These are phyloP conservation scores for Sarcophaga subvicina DNA, from an alignment of 2,888 invertebrate species.

Conservation along the genomic window DNA sequence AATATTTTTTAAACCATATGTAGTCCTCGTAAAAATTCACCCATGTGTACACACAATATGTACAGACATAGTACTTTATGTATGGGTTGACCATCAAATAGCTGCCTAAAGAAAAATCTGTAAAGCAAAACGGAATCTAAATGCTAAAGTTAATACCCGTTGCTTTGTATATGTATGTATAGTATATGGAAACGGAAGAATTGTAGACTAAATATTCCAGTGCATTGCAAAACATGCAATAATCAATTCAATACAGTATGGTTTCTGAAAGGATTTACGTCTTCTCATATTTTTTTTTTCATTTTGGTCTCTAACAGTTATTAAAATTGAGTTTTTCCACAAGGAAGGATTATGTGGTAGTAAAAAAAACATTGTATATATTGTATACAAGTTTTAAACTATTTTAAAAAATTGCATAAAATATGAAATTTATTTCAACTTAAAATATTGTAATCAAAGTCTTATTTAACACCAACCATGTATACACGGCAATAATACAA, in stretches of 20 bases:
- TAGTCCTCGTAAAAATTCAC: slow-evolving; percentile 9
- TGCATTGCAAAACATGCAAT: not conserved
- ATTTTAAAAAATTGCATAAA: too few relatives aligned
- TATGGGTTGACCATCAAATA: slow-evolving; percentile 37
- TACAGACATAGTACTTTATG: slow-evolving; percentile 8
- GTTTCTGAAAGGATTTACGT: not conserved
- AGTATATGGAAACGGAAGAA: slow-evolving; percentile 45
- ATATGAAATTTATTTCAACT: too few relatives aligned
- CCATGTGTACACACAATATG: not conserved
- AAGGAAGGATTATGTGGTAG: too few relatives aligned
- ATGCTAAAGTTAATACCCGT: not conserved
- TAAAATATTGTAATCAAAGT: too few relatives aligned
- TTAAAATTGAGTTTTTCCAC: too few relatives aligned
- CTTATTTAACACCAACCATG: too few relatives aligned
- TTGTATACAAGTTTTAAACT: too few relatives aligned
- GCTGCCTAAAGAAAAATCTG: slow-evolving; percentile 32
- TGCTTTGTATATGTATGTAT: not conserved
- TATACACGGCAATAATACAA: too few relatives aligned
- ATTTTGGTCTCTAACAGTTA: too few relatives aligned
- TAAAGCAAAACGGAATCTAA: not conserved
- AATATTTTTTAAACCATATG: not conserved
- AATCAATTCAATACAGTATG: not conserved
- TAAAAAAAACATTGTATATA: too few relatives aligned
- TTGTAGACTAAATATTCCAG: slow-evolving; percentile 30
- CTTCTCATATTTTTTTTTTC: too few relatives aligned